Conservation (phyloP, 2,888 invertebrate genomes). For the Chymomyza procnemis region DNA sequence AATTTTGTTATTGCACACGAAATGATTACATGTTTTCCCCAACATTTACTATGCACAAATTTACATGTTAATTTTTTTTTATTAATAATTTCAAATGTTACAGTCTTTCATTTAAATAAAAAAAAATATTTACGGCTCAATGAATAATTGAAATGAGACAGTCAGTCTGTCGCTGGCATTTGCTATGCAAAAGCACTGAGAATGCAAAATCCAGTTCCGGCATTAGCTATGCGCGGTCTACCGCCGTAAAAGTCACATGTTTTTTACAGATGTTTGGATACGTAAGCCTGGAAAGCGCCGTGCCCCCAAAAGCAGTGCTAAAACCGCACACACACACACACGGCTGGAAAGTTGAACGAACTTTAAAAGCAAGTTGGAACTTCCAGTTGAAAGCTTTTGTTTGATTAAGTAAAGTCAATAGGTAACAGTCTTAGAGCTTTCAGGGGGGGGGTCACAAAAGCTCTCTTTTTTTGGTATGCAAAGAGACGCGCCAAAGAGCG, state of each 20-base stretch:
- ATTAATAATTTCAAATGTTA: neutral
- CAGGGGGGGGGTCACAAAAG: slow-evolving; percentile 12
- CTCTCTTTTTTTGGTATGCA: slow-evolving; percentile 17
- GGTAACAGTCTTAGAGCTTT: slow-evolving; percentile 9
- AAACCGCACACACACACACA: neutral
- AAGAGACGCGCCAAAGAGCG: slow-evolving; percentile 15
- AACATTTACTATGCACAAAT: too few species aligned
- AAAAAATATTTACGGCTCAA: neutral
- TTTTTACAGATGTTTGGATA: neutral
- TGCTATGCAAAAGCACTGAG: neutral
- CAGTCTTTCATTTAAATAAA: neutral
- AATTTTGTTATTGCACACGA: neutral
- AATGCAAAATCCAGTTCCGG: slow-evolving; percentile 11
- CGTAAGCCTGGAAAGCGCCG: slow-evolving; percentile 1
- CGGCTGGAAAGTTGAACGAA: slow-evolving; percentile 33
- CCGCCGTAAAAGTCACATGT: neutral
- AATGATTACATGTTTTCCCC: neutral
- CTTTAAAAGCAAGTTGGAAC: slow-evolving; percentile 2
- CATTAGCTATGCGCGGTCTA: neutral
- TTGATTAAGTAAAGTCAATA: slow-evolving; percentile 8
- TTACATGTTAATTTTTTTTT: neutral
- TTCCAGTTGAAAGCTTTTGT: slow-evolving; percentile 22
- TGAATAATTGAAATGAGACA: neutral
- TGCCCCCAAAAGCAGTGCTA: slow-evolving; percentile 13
- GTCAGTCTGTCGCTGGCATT: neutral